Evolutionary conservation across 2,113 vertebrate species (phyloP).

Genomic region (Phasianus colchicus): DNA sequence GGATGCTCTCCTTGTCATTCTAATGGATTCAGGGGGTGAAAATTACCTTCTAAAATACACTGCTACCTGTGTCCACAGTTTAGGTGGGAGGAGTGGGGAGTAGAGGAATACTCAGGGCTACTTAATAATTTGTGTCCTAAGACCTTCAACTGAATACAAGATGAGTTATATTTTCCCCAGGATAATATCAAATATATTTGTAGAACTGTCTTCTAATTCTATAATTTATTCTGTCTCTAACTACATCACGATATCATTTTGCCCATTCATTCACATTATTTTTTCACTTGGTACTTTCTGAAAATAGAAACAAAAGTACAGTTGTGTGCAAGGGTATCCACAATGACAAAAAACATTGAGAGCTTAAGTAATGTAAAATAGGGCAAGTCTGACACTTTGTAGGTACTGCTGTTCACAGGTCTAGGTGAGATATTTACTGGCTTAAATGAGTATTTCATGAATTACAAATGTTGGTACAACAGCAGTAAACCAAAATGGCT

Average conservation of each 20-base stretch:
- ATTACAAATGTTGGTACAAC: neutral
- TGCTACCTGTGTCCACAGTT: accelerated
- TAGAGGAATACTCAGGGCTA: neutral
- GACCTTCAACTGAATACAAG: neutral
- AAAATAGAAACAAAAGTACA: neutral
- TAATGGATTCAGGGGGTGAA: neutral
- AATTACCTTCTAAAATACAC: neutral
- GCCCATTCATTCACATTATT: neutral
- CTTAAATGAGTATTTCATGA: neutral
- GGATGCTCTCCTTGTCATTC: neutral
- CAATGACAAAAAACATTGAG: neutral
- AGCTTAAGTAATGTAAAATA: neutral
- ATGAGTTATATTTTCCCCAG: neutral
- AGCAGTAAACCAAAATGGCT: neutral
- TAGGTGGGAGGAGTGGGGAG: neutral
- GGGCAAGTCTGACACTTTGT: neutral
- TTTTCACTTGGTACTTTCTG: neutral
- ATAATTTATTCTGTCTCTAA: neutral
- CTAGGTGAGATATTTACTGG: neutral
- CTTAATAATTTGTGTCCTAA: neutral
- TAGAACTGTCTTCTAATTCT: neutral
- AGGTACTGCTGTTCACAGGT: neutral
- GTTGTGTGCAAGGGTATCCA: neutral
- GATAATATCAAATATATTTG: neutral
- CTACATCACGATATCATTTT: neutral